A percentile compares a stretch with the other conserved stretches of the same genome.
Evolutionary conservation across 1,140 invertebrate genomes (phyloP).

Genomic region (Zaprionus nigranus): DNA sequence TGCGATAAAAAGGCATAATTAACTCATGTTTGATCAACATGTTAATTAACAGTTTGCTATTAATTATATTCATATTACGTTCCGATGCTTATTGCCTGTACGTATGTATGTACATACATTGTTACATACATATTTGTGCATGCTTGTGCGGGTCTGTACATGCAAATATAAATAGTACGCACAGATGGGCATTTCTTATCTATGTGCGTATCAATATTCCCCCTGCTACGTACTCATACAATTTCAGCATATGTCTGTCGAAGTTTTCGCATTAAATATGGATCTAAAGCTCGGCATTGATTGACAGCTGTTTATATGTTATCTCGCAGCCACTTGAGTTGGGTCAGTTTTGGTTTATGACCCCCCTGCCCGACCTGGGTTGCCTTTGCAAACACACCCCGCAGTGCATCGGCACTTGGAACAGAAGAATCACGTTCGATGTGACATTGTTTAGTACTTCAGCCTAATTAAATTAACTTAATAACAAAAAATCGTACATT

Average conservation of each 20-base stretch:
- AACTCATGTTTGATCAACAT: conserved; percentile 80
- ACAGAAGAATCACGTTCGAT: conserved; percentile 22
- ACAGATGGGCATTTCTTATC: conserved; percentile 26
- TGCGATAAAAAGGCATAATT: conserved; percentile 77
- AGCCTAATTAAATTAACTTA: neutral
- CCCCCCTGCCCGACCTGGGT: neutral
- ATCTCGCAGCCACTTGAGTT: conserved; percentile 37
- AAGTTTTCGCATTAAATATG: conserved; percentile 34
- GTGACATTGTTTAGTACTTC: neutral
- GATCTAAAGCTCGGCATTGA: conserved; percentile 53
- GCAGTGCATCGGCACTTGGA: no score
- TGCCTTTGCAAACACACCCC: neutral
- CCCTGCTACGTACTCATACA: neutral
- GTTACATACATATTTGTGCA: conserved; percentile 30
- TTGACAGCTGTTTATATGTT: conserved; percentile 65
- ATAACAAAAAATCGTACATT: neutral
- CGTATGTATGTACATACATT: neutral
- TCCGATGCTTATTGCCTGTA: conserved; percentile 26
- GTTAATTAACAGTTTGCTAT: conserved; percentile 80
- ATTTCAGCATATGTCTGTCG: conserved; percentile 30
- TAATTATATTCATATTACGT: conserved; percentile 79
- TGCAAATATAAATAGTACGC: conserved; percentile 21
- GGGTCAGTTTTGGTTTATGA: conserved; percentile 28
- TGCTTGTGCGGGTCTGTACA: neutral
- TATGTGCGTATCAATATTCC: conserved; percentile 21